Conservation (phyloP, 2,113 vertebrate species). For the Anhinga anhinga region DNA sequence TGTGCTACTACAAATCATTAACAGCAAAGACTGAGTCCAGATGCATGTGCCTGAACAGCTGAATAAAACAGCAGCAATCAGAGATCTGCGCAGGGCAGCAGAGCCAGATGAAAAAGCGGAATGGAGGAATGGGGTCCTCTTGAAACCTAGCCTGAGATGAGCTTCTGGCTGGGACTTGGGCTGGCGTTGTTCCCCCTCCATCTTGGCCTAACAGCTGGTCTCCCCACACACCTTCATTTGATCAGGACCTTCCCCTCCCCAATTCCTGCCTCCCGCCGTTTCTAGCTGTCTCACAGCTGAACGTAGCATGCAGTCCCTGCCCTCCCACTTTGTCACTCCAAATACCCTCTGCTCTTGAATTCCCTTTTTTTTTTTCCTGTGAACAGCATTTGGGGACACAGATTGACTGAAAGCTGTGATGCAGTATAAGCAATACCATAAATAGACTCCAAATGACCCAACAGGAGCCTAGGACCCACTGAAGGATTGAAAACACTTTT, state of each 20-base stretch:
- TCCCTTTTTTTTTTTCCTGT: not conserved
- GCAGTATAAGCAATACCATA: not conserved
- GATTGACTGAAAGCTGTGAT: slow-evolving; percentile 36
- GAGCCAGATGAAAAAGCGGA: not conserved
- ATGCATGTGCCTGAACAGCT: not conserved
- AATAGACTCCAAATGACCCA: slow-evolving; percentile 34
- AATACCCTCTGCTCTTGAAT: not conserved
- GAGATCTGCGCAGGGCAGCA: not conserved
- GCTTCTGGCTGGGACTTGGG: not conserved
- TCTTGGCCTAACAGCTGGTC: not conserved
- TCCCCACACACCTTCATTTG: not conserved
- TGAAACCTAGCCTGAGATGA: not conserved
- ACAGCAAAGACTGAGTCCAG: not conserved
- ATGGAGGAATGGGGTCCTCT: not conserved
- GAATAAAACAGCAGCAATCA: not conserved
- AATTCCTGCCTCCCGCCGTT: not conserved
- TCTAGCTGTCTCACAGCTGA: not conserved
- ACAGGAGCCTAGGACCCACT: not conserved
- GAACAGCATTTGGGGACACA: slow-evolving; percentile 27
- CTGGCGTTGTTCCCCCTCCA: not conserved
- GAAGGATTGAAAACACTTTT: slow-evolving; percentile 17
- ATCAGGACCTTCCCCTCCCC: not conserved
- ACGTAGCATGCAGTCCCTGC: not conserved
- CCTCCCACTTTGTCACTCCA: not conserved
- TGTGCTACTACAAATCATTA: not conserved